These are phyloP conservation scores for Leptinotarsa undecemlineata DNA, from an alignment of 1,140 invertebrate species.

Conservation along the genomic window DNA sequence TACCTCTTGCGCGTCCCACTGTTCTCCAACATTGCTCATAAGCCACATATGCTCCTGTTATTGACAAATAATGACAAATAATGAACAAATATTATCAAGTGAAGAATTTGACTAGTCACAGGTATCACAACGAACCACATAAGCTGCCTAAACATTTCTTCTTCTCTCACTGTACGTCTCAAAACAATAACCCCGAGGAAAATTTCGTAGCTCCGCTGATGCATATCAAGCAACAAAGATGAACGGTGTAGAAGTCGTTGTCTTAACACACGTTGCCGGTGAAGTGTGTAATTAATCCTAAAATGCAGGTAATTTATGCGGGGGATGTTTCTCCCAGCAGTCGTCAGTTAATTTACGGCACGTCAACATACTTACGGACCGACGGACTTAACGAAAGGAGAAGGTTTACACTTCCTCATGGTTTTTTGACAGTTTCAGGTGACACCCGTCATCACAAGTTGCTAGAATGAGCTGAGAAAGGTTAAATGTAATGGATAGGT, in stretches of 20 bases:
- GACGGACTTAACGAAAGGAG: conserved; percentile 16
- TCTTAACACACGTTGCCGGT: conserved; percentile 38
- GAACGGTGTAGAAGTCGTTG: conserved; percentile 17
- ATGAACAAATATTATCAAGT: too few relatives aligned
- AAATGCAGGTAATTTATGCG: conserved; percentile 58
- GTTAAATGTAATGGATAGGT: not conserved
- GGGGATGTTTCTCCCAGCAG: conserved; percentile 56
- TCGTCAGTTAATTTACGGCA: conserved; percentile 55
- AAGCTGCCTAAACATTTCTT: not conserved
- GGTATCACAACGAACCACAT: too few relatives aligned
- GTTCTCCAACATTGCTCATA: too few relatives aligned
- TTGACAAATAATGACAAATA: too few relatives aligned
- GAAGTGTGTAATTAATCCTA: conserved; percentile 58
- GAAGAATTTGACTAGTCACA: too few relatives aligned
- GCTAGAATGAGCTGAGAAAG: not conserved
- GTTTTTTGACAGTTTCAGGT: conserved; percentile 16
- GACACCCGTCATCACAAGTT: conserved; percentile 18
- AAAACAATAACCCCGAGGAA: not conserved
- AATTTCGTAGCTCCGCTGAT: conserved; percentile 3
- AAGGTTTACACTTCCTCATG: not conserved
- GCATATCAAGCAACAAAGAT: conserved; percentile 14
- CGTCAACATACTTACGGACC: conserved; percentile 47
- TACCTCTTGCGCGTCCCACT: too few relatives aligned
- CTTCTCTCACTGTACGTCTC: conserved; percentile 10
- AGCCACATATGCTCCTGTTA: too few relatives aligned